These are phyloP conservation scores for Athrips mouffetella DNA, from an alignment of 2,888 invertebrate species.

Conservation along the genomic window DNA sequence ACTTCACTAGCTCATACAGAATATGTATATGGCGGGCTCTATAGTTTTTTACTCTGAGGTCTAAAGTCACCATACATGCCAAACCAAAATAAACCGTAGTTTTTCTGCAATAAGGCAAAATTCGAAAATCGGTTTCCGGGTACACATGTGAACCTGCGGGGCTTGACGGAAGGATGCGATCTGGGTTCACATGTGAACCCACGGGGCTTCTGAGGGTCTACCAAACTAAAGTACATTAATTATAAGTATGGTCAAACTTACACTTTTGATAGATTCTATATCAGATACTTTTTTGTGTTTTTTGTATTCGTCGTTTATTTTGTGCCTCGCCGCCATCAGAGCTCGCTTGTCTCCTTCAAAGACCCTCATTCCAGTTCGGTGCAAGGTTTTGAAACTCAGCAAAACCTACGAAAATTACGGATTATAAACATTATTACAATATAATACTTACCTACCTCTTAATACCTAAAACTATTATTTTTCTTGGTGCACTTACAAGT, in stretches of 20 bases:
- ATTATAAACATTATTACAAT: neutral
- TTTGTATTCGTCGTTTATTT: slow-evolving; percentile 86
- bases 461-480: neutral
- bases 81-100: no score
- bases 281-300: slow-evolving; percentile 82
- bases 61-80: no score
- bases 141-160: no score
- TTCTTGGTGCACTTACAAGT: slow-evolving; percentile 28
- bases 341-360: slow-evolving; percentile 83
- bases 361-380: slow-evolving; percentile 81
- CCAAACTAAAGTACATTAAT: neutral
- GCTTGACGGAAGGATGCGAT: no score
- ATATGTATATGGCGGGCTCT: no score
- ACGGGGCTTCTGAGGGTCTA: no score
- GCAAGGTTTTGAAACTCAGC: slow-evolving; percentile 83
- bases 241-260: slow-evolving; percentile 45
- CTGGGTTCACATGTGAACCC: no score
- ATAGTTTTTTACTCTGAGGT: no score
- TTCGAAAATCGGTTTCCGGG: no score
- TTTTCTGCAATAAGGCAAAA: no score
- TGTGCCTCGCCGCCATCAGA: slow-evolving; percentile 79
- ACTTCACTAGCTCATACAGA: no score
- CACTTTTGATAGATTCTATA: slow-evolving; percentile 80
- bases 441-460: neutral
- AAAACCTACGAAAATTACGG: slow-evolving; percentile 76